Percentiles rank a stretch among this genome's conserved stretches.
These are phyloP conservation scores for Penaeus monodon DNA, from an alignment of 2,888 invertebrate species.

Conservation along the genomic window DNA sequence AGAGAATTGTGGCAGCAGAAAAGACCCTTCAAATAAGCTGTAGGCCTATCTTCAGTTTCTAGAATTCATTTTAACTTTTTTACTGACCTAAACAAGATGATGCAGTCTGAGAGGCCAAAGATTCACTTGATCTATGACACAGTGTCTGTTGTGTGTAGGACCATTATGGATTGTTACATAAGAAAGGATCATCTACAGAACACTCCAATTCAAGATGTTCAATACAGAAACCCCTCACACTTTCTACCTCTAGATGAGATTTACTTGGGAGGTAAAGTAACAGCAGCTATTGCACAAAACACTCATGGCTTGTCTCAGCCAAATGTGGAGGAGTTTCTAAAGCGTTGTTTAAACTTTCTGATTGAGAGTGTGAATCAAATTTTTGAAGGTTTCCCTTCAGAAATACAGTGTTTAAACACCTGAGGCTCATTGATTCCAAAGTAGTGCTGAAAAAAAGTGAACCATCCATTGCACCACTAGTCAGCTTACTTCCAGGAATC, in stretches of 20 bases:
- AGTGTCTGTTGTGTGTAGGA: too few relatives aligned
- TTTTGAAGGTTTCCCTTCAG: slow-evolving; percentile 20
- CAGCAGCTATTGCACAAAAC: too few relatives aligned
- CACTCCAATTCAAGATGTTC: too few relatives aligned
- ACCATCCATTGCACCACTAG: slow-evolving; percentile 25
- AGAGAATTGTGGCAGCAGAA: slow-evolving; percentile 64
- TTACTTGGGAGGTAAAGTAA: not conserved
- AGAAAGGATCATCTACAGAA: too few relatives aligned
- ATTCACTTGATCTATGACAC: too few relatives aligned
- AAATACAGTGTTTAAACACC: slow-evolving; percentile 25
- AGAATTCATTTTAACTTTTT: slow-evolving; percentile 55
- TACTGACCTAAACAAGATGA: slow-evolving; percentile 34
- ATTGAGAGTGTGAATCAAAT: slow-evolving; percentile 18
- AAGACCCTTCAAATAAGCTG: slow-evolving; percentile 57
- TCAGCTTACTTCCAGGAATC: slow-evolving; percentile 32
- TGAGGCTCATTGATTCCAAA: too few relatives aligned
- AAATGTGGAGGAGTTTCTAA: too few relatives aligned
- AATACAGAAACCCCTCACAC: too few relatives aligned
- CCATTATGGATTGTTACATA: too few relatives aligned
- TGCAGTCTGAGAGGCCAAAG: slow-evolving; percentile 51
- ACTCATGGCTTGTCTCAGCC: too few relatives aligned
- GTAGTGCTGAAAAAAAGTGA: slow-evolving; percentile 36
- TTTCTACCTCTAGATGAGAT: too few relatives aligned
- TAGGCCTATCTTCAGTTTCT: slow-evolving; percentile 25
- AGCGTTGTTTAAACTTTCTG: too few relatives aligned